A percentile compares a stretch with the other conserved stretches of the same genome.
These are phyloP conservation scores for Lacerta agilis DNA, from an alignment of 2,797 vertebrate species.

Conservation along the genomic window DNA sequence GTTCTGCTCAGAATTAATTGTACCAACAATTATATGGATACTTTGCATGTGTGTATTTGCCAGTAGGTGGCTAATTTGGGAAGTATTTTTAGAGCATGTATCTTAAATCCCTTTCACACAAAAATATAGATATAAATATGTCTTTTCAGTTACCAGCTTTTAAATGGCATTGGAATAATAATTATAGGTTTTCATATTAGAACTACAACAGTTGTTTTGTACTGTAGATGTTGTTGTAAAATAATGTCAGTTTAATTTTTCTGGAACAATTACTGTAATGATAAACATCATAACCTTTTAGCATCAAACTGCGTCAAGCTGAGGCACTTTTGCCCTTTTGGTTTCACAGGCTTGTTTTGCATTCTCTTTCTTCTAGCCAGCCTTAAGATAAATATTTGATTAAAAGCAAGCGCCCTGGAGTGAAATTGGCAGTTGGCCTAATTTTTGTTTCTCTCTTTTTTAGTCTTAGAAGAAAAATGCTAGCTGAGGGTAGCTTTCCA, in stretches of 20 bases:
- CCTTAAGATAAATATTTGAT: slow-evolving; percentile 35
- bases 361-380: slow-evolving; percentile 19
- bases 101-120: not conserved
- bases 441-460: slow-evolving; percentile 6
- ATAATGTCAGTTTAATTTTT: slow-evolving; percentile 7
- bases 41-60: not conserved
- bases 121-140: not conserved
- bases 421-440: slow-evolving; percentile 15
- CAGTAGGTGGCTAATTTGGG: not conserved
- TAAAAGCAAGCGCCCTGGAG: slow-evolving; percentile 8
- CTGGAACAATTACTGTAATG: not conserved
- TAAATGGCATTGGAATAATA: not conserved
- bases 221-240: not conserved
- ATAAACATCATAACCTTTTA: slow-evolving; percentile 16
- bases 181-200: not conserved
- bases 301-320: slow-evolving; percentile 6
- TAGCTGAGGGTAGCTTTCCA: not conserved
- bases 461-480: not conserved
- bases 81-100: not conserved
- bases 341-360: not conserved
- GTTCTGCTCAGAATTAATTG: not conserved
- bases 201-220: not conserved
- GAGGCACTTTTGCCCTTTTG: not conserved
- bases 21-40: not conserved
- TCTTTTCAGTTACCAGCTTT: not conserved